Evolutionary conservation across 2,888 invertebrate species (phyloP).

Genomic region (Deroplatys truncata): DNA sequence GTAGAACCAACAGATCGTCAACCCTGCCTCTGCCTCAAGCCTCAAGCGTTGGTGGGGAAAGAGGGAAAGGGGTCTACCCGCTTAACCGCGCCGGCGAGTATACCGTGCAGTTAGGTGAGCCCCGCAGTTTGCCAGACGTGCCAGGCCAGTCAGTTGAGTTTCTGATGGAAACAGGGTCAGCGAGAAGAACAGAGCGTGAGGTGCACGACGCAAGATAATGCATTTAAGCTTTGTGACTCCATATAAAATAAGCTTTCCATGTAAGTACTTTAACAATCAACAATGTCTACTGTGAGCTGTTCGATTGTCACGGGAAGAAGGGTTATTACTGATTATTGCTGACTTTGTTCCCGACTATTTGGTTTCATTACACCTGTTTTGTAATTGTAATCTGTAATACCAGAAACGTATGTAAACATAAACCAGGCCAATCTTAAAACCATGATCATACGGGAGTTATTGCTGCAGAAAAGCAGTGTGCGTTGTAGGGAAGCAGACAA

Average conservation of each 20-base stretch:
- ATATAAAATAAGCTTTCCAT: not conserved
- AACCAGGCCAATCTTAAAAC: not conserved
- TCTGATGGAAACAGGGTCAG: constrained; percentile 16
- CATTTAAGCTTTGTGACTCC: not conserved
- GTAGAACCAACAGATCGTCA: not conserved
- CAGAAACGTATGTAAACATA: not conserved
- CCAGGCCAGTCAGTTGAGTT: not conserved
- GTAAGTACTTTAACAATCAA: not conserved
- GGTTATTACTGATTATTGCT: too few relatives aligned
- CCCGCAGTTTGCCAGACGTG: not conserved
- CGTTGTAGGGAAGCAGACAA: not conserved
- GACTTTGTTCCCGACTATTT: not conserved
- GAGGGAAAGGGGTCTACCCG: not conserved
- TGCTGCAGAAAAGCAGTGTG: too few relatives aligned
- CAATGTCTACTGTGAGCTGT: not conserved
- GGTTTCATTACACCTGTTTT: not conserved
- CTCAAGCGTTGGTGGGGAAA: not conserved
- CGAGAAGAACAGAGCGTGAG: not conserved
- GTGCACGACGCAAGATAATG: not conserved
- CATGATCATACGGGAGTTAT: not conserved
- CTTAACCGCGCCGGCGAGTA: not conserved
- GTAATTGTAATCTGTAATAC: not conserved
- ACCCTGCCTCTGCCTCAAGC: not conserved
- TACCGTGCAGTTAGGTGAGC: not conserved
- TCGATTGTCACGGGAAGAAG: not conserved